Conservation (phyloP, 2,113 vertebrate genomes). For the Dolichotis patagonum region DNA sequence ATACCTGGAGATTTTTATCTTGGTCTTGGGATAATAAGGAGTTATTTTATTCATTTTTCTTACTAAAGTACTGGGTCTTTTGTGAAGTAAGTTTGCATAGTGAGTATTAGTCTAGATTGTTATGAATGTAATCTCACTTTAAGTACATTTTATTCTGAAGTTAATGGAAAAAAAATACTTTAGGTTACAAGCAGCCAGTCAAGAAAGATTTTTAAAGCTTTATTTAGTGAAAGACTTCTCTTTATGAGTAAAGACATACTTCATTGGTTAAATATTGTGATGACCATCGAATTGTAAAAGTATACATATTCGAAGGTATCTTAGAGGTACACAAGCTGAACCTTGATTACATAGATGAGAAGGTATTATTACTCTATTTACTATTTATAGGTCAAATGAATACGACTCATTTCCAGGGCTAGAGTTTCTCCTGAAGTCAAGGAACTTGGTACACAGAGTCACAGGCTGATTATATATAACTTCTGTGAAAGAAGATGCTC, state of each 20-base stretch:
- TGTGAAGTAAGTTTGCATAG: background rate
- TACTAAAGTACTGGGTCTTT: background rate
- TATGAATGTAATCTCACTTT: slow-evolving; percentile 33
- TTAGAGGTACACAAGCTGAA: background rate
- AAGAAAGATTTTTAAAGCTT: background rate
- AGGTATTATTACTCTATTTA: background rate
- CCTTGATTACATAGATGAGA: background rate
- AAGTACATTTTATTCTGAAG: background rate
- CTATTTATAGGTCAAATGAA: background rate
- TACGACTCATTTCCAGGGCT: too few relatives aligned
- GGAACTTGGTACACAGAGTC: too few relatives aligned
- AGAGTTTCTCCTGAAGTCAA: background rate
- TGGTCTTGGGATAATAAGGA: slow-evolving; percentile 44
- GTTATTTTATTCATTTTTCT: slow-evolving; percentile 56
- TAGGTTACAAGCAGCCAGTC: background rate
- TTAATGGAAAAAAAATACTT: slow-evolving; percentile 25
- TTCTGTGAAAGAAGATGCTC: background rate
- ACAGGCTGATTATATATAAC: background rate
- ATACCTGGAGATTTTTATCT: slow-evolving; percentile 80
- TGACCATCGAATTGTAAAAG: background rate
- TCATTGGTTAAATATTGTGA: background rate
- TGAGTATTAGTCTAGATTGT: background rate
- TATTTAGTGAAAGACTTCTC: background rate
- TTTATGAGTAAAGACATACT: background rate
- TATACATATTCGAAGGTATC: background rate